Base-by-base conservation (phyloP, 2,888 invertebrate genomes). In the Drosophila subsilvestris region DNA sequence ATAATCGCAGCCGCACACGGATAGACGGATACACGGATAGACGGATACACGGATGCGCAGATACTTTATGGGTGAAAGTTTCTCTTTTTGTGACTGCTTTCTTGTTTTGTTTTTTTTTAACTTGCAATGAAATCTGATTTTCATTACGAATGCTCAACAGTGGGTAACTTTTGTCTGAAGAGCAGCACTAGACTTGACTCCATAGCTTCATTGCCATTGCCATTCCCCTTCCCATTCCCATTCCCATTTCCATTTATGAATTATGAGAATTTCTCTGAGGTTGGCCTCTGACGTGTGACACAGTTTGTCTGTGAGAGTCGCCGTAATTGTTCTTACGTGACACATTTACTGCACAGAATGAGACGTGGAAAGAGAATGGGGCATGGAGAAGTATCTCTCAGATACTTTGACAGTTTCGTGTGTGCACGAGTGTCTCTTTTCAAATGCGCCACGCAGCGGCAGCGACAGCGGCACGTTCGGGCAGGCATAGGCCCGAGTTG, bases 321-420 rank as follows among this genome's bases (percentile, higher is more conserved):
- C 57, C 69, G 53, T 74, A 74, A 74, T 74, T 74, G 75, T 74
- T 74, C 68, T 68, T 74, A 74, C 74, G 75, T 68, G 75, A 74
- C 75, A 67, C 53, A 70, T 69, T 68, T 55, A 66, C 25, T 10
- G 18, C 54, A 29, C 45, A 37, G 12, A 48, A 45, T 25, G 44
- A 47, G 48, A n/a, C 25, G 5, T 25, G 25, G 29, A 43, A 22
- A 8, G 14, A n/a, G n/a, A 12, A 42, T 18, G n/a, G 43, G 17
- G 6, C 1, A 17, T 18, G 55, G 27, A 8, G 5, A 17, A 32
- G 27, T 57, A 68, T 68, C 68, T 67, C 25, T 25, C 14, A 67
- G 57, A 68, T 68, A 57, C 67, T 67, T 67, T 67, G 68, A 68
- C 57, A 68, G 37, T 37, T 37, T 37, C 37, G 37, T 37, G 37